Base-by-base conservation (phyloP, 2,797 vertebrate genomes). In the Alectoris magna region DNA sequence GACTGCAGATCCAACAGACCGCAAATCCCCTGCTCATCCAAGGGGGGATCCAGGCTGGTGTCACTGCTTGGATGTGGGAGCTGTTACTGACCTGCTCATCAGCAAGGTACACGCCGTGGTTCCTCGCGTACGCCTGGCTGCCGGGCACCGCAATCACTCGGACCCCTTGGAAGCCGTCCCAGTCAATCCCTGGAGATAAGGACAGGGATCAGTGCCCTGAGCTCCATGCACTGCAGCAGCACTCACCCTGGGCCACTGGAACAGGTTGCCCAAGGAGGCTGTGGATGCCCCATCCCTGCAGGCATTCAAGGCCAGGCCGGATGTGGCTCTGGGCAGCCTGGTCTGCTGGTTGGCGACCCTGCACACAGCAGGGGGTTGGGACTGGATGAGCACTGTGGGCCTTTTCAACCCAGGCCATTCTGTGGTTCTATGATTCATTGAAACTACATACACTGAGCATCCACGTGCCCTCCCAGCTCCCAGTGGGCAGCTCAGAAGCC, bases 21-120 rank as follows among this genome's bases (percentile, higher is more conserved):
- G 5, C 6, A 23, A 58, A 24, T 24, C 21, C 39, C 23, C 56
- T 48, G 34, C 2, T 1, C 16, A 59, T 56, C 46, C 59, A 21
- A 41, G 34, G 6, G 59, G 13, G 22, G 22, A 14, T 46, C 14
- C 10, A 24, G 10, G 7, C 5, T 5, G 22, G 10, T 17, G n/a
- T 44, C 19, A 14, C 2, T 11, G 26, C 15, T n/a, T 11, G 23
- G 29, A 55, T 69, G 24, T 10, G 17, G 9, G 4, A 58, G 62
- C 49, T 66, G 51, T 53, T 41, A 39, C 87, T 2, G 60, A 99
- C 99, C 98, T 98, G 97, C 6, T 96, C 34, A 88, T 99, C 97
- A 0, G 97, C 74, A 46, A 99, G 95, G 96, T 99, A 99, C 73
- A 99, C 97, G 0, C 99, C 99, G 0, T 99, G 99, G 91, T 98